A percentile compares a stretch with the other conserved stretches of the same genome.
phyloP scores from a whole-genome alignment of 2,113 vertebrate genomes.

The Psilopogon haemacephalus region DNA sequence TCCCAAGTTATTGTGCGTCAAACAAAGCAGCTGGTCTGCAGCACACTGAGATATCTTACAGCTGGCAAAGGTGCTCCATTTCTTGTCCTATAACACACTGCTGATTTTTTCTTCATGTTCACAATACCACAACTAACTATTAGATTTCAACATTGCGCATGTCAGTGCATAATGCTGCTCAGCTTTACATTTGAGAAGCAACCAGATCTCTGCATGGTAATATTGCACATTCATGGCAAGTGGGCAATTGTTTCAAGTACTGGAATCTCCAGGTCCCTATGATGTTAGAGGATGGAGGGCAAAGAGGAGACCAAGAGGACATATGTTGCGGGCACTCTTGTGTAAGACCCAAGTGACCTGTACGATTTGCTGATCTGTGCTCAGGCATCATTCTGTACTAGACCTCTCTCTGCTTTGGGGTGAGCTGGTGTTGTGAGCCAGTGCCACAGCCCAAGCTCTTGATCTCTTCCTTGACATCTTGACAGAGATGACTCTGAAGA shows the following conservation, averaged over 20 bases:
- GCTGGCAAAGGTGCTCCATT: background rate
- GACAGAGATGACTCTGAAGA: too few relatives aligned
- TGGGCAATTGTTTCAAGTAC: background rate
- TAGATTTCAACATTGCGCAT: background rate
- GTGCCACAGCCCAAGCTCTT: too few relatives aligned
- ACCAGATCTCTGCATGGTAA: accelerated
- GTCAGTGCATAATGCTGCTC: background rate
- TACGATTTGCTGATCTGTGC: background rate
- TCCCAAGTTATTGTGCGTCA: background rate
- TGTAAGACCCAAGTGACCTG: accelerated
- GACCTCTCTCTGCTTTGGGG: too few relatives aligned
- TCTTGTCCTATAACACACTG: background rate
- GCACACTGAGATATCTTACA: background rate
- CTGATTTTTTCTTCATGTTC: background rate
- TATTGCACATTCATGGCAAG: background rate
- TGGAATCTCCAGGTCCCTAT: background rate
- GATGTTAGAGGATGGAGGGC: background rate
- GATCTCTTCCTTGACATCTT: too few relatives aligned
- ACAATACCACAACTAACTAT: too few relatives aligned
- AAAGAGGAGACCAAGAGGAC: background rate
- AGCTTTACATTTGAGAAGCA: background rate
- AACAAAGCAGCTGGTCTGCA: background rate
- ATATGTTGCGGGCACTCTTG: background rate
- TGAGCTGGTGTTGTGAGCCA: too few relatives aligned
- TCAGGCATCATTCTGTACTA: background rate